phyloP scores from a whole-genome alignment of 2,797 vertebrate genomes.

The Hipposideros larvatus region DNA sequence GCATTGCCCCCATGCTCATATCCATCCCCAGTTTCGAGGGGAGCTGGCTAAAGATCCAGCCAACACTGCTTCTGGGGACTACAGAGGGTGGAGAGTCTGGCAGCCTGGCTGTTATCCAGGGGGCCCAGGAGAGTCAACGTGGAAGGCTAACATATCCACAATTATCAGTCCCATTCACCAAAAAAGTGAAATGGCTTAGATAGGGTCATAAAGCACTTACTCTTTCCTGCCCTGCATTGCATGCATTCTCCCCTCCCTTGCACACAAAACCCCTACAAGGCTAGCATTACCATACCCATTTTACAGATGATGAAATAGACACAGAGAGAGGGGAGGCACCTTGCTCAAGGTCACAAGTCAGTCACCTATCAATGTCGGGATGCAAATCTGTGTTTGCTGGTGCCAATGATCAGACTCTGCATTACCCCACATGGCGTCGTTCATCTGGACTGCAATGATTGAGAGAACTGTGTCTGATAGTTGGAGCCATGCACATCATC shows the following conservation, averaged over 20 bases:
- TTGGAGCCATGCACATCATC: neutral
- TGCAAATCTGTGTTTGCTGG: neutral
- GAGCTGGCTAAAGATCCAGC: neutral
- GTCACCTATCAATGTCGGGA: neutral
- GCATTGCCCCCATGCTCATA: neutral
- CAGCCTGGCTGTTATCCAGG: neutral
- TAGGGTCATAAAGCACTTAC: neutral
- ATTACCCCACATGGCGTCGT: neutral
- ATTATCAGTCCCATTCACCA: neutral
- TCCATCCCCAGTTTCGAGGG: neutral
- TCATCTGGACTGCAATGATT: neutral
- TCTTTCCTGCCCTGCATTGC: neutral
- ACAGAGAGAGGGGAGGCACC: neutral
- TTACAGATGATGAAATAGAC: neutral
- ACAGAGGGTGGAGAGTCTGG: neutral
- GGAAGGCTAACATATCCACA: neutral
- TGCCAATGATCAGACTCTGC: neutral
- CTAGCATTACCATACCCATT: neutral
- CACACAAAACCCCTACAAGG: neutral
- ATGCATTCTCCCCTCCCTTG: neutral
- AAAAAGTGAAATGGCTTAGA: neutral
- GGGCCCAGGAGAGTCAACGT: neutral
- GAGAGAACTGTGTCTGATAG: neutral
- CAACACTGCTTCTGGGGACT: neutral
- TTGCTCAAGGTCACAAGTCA: neutral